phyloP scores from a whole-genome alignment of 2,113 vertebrate species.

The Mungos mungo region DNA sequence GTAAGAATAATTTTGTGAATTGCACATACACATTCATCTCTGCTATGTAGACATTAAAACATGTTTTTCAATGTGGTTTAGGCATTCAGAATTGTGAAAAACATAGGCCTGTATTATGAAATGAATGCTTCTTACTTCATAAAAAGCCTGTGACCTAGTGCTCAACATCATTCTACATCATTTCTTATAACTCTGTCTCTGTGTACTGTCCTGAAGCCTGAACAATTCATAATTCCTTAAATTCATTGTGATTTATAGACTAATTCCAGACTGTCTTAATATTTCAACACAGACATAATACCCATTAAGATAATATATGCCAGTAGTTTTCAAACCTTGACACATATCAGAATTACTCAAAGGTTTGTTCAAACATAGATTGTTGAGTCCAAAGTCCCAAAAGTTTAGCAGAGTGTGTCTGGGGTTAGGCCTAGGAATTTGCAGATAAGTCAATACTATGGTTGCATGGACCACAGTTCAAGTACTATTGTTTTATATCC shows the following conservation, averaged over 20 bases:
- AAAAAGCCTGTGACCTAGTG: background rate
- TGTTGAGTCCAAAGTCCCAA: background rate
- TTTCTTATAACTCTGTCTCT: background rate
- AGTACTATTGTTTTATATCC: background rate
- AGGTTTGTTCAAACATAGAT: background rate
- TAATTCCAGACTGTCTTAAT: background rate
- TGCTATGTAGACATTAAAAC: background rate
- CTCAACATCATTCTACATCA: background rate
- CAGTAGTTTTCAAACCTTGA: background rate
- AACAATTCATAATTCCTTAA: background rate
- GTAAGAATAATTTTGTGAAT: background rate
- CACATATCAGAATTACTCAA: background rate
- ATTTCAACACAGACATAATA: background rate
- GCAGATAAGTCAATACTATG: rapidly evolving
- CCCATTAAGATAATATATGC: background rate
- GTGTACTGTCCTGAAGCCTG: background rate
- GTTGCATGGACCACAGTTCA: background rate
- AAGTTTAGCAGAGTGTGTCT: no score
- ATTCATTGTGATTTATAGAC: background rate
- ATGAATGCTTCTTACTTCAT: background rate
- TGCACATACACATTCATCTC: background rate
- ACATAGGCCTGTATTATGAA: background rate
- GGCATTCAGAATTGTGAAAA: background rate
- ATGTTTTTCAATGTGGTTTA: background rate
- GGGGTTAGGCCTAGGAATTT: background rate